Evolutionary conservation across 2,113 vertebrate species (phyloP).

Genomic region (Hylia prasina): DNA sequence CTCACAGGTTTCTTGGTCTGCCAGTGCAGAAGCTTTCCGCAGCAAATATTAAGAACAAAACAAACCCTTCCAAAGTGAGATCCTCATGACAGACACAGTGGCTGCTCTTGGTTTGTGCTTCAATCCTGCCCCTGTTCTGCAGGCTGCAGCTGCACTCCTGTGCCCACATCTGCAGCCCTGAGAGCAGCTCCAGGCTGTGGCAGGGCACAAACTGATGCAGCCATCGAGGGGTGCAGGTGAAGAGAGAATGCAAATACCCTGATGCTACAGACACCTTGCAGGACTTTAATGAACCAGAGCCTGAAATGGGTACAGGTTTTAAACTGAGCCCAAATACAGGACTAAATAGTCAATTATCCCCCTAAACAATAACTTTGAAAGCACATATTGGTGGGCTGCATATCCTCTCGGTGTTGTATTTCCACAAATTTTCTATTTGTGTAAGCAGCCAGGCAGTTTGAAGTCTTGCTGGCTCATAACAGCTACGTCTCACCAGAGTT

Average conservation of each 20-base stretch:
- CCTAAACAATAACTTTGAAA: neutral
- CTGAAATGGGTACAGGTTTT: neutral
- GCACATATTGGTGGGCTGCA: neutral
- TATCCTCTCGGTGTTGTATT: neutral
- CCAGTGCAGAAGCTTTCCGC: neutral
- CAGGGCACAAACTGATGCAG: neutral
- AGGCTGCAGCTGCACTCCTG: neutral
- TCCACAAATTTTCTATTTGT: neutral
- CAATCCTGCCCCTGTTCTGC: neutral
- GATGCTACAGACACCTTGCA: neutral
- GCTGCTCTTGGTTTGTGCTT: neutral
- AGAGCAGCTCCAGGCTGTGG: neutral
- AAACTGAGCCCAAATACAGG: neutral
- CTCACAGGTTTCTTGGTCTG: neutral
- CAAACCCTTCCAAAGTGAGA: neutral
- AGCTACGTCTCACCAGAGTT: neutral
- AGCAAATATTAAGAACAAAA: neutral
- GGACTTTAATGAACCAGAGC: neutral
- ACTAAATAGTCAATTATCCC: neutral
- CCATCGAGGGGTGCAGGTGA: rapidly evolving
- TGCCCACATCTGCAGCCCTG: neutral
- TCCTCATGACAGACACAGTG: neutral
- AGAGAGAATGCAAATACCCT: neutral
- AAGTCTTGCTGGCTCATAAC: neutral
- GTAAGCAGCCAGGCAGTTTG: neutral